A percentile compares a stretch with the other conserved stretches of the same genome.
Evolutionary conservation across 2,888 invertebrate genomes (phyloP).

Genomic region (Ochropleura leucogaster): DNA sequence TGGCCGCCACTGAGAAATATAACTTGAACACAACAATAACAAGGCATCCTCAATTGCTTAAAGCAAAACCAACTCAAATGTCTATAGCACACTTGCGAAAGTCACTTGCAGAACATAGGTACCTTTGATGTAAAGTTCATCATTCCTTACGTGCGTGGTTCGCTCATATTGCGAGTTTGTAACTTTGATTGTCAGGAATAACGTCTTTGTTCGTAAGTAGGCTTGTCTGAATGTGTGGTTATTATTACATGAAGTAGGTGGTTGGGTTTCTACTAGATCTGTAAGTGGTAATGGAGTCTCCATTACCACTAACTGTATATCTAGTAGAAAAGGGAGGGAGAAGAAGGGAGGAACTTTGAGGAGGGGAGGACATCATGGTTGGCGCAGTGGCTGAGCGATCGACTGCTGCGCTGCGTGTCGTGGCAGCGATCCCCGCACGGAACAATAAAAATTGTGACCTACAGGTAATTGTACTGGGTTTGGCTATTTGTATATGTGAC

Average conservation of each 20-base stretch:
- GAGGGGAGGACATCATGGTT: neutral
- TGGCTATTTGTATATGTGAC: too few species aligned
- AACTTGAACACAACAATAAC: constrained; percentile 6
- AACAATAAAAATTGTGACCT: too few species aligned
- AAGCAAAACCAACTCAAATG: constrained; percentile 11
- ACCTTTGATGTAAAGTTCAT: constrained; percentile 55
- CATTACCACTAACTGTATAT: too few species aligned
- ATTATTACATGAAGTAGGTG: constrained; percentile 2
- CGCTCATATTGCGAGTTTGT: constrained; percentile 20
- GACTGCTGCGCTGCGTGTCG: too few species aligned
- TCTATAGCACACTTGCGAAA: constrained; percentile 24
- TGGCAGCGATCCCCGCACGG: too few species aligned
- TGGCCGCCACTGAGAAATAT: neutral
- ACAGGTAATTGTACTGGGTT: too few species aligned
- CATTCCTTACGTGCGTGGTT: constrained; percentile 13
- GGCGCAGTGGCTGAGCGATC: too few species aligned
- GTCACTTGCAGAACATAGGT: constrained; percentile 40
- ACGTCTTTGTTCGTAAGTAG: constrained; percentile 6
- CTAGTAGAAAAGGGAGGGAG: too few species aligned
- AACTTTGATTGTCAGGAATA: constrained; percentile 55
- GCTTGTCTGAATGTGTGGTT: constrained; percentile 6
- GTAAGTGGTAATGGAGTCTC: neutral
- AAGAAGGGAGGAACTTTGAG: neutral
- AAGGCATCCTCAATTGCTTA: neutral
- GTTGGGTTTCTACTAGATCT: neutral